Conservation (phyloP, 2,113 vertebrate genomes). For the Gymnorhina tibicen region DNA sequence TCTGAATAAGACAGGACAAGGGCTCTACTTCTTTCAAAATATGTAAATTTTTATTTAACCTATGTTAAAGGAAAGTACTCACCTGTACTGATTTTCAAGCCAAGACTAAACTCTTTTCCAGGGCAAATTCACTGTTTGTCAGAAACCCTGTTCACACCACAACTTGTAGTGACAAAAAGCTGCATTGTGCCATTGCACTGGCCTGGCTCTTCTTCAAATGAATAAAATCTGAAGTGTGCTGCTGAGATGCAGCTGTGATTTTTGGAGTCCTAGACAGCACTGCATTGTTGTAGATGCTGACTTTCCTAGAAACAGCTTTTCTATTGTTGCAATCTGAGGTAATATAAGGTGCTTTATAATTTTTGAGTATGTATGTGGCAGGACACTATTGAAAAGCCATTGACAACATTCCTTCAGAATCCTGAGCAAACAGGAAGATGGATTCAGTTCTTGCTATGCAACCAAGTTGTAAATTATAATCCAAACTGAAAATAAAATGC, state of each 20-base stretch:
- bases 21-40: background rate
- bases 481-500: background rate
- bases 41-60: background rate
- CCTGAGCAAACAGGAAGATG: background rate
- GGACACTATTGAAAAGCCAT: background rate
- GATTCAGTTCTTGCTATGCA: background rate
- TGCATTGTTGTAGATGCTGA: background rate
- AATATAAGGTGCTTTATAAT: background rate
- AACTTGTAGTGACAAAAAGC: background rate
- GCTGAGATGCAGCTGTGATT: background rate
- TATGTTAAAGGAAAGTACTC: background rate
- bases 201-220: background rate
- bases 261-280: background rate
- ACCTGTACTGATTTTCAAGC: background rate
- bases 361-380: background rate
- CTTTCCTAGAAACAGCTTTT: background rate
- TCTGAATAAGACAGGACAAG: background rate
- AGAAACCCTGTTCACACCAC: background rate
- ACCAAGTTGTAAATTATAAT: background rate
- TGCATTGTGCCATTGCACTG: background rate
- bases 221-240: background rate
- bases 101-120: background rate
- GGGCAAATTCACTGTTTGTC: background rate
- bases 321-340: background rate
- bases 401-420: background rate